Percentiles rank a stretch among this genome's conserved stretches.
phyloP scores from a whole-genome alignment of 2,797 vertebrate genomes.

The Poecilia wingei region DNA sequence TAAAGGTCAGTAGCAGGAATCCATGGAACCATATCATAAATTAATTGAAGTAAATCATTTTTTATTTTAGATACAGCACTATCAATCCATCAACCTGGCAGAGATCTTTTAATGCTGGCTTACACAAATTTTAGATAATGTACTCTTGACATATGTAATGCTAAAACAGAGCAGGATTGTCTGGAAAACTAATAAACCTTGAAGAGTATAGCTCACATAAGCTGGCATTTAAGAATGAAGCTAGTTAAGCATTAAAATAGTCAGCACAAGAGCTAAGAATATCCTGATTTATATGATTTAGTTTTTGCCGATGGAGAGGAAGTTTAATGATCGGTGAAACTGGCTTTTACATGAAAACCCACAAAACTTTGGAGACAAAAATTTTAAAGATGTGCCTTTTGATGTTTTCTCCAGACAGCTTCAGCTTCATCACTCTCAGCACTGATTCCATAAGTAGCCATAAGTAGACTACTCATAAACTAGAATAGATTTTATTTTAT shows the following conservation, averaged over 20 bases:
- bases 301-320: conserved; percentile 62
- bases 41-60: conserved; percentile 61
- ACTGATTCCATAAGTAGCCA: conserved; percentile 32
- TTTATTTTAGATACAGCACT: conserved; percentile 62
- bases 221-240: conserved; percentile 65
- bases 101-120: conserved; percentile 26
- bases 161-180: conserved; percentile 38
- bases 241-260: conserved; percentile 54
- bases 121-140: conserved; percentile 42
- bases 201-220: conserved; percentile 40
- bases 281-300: conserved; percentile 59
- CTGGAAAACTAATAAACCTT: conserved; percentile 62
- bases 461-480: conserved; percentile 41
- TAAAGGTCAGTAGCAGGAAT: conserved; percentile 39
- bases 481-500: conserved; percentile 32
- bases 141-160: conserved; percentile 41
- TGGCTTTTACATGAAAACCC: conserved; percentile 60
- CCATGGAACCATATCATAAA: conserved; percentile 32
- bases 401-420: conserved; percentile 53
- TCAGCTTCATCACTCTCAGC: conserved; percentile 43
- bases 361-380: conserved; percentile 24
- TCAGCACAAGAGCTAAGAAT: conserved; percentile 58
- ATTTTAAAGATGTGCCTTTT: conserved; percentile 43
- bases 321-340: conserved; percentile 66
- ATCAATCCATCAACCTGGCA: neutral